Percentiles rank a stretch among this genome's conserved stretches.
Conservation (phyloP, 2,797 vertebrate genomes). For the Hylomyscus alleni region DNA sequence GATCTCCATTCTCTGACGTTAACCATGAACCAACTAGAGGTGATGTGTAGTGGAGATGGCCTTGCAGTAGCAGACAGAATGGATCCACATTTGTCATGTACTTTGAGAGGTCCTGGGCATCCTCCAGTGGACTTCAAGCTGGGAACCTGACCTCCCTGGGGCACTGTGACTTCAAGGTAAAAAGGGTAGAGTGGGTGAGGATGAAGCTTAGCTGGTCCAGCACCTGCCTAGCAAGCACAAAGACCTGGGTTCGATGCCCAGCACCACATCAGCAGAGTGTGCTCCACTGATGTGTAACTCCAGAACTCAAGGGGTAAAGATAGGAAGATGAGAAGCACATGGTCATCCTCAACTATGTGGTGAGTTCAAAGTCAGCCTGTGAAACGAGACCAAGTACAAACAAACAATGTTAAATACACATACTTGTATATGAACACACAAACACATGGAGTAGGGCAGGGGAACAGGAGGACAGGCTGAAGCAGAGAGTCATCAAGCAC, state of each 20-base stretch:
- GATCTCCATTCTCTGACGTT: not conserved
- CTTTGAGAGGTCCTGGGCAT: not conserved
- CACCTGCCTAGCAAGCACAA: not conserved
- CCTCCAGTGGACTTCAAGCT: not conserved
- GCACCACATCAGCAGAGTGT: not conserved
- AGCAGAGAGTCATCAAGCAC: not conserved
- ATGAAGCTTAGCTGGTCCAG: not conserved
- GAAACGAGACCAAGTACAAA: not conserved
- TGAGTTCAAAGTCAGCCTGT: not conserved
- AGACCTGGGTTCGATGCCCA: not conserved
- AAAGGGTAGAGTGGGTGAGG: not conserved
- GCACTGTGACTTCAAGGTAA: not conserved
- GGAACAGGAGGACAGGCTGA: not conserved
- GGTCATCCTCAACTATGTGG: not conserved
- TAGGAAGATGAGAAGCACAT: not conserved
- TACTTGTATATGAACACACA: not conserved
- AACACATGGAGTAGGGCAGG: not conserved
- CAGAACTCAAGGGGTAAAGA: not conserved
- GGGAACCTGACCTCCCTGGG: not conserved
- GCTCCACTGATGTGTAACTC: not conserved
- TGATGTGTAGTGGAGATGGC: not conserved
- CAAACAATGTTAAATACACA: not conserved
- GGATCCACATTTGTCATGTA: too few relatives aligned
- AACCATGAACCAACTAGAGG: not conserved
- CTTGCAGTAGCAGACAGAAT: not conserved